phyloP scores from a whole-genome alignment of 2,113 vertebrate genomes.

The Puntigrus tetrazona region DNA sequence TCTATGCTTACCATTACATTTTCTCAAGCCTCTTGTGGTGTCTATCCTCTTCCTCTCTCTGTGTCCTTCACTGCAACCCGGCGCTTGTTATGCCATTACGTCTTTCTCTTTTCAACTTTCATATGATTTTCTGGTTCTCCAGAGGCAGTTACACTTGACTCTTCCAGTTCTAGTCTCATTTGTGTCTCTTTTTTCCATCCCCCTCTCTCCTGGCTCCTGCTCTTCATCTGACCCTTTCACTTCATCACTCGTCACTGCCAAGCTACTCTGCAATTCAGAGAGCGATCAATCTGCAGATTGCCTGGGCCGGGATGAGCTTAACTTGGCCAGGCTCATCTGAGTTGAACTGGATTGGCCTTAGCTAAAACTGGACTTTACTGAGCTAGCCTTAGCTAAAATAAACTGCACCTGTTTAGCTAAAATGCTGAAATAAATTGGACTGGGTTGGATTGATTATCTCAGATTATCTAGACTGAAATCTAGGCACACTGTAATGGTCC shows the following conservation, averaged over 20 bases:
- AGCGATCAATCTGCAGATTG: conserved; percentile 41
- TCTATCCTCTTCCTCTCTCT: neutral
- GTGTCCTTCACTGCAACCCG: neutral
- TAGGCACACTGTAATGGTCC: neutral
- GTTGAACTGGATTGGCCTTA: neutral
- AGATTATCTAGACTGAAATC: neutral
- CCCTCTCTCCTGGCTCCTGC: conserved; percentile 17
- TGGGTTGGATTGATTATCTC: neutral
- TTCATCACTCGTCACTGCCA: conserved; percentile 29
- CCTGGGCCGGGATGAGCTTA: neutral
- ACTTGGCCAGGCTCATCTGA: neutral
- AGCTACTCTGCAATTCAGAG: conserved; percentile 54
- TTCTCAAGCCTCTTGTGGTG: neutral
- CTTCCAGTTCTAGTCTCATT: neutral
- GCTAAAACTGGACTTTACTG: neutral
- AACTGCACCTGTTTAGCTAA: neutral
- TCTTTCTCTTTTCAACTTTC: neutral
- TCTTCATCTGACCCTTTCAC: conserved; percentile 33
- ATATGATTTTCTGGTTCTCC: neutral
- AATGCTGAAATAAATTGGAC: neutral
- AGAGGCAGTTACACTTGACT: conserved; percentile 9
- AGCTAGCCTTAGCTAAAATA: neutral
- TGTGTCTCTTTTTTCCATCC: neutral
- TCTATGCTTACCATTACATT: neutral
- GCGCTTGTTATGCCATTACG: neutral